phyloP scores from a whole-genome alignment of 2,113 vertebrate genomes.

The Cochlearius cochlearius region DNA sequence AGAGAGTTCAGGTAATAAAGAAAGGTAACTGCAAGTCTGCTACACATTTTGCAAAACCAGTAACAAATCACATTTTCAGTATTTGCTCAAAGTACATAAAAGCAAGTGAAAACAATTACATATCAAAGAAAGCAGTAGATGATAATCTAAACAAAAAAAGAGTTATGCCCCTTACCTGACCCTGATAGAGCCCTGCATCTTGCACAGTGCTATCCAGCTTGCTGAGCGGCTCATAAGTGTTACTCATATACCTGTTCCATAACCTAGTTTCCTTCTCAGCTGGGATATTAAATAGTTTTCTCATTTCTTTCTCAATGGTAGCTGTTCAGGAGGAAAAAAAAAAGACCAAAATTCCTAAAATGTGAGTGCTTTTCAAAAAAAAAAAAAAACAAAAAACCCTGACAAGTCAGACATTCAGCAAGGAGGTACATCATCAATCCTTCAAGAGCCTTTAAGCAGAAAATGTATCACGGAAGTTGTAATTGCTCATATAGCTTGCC shows the following conservation, averaged over 20 bases:
- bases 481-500: not conserved
- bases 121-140: not conserved
- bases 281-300: slow-evolving; percentile 88
- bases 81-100: not conserved
- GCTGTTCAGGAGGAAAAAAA: slow-evolving; percentile 69
- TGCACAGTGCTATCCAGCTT: slow-evolving; percentile 94
- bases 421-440: not conserved
- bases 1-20: slow-evolving; percentile 6
- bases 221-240: slow-evolving; percentile 90
- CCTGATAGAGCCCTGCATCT: slow-evolving; percentile 93
- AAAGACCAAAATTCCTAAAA: not conserved
- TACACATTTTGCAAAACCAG: not conserved
- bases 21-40: not conserved
- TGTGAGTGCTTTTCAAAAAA: not conserved
- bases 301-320: slow-evolving; percentile 93
- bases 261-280: slow-evolving; percentile 89
- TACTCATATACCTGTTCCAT: slow-evolving; percentile 95
- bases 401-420: not conserved
- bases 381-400: too few relatives aligned
- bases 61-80: not conserved
- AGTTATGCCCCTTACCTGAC: slow-evolving; percentile 81
- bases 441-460: not conserved
- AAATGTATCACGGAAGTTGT: not conserved
- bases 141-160: not conserved
- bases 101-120: not conserved